These are phyloP conservation scores for Streptopelia turtur DNA, from an alignment of 2,797 vertebrate genomes.

Conservation along the genomic window DNA sequence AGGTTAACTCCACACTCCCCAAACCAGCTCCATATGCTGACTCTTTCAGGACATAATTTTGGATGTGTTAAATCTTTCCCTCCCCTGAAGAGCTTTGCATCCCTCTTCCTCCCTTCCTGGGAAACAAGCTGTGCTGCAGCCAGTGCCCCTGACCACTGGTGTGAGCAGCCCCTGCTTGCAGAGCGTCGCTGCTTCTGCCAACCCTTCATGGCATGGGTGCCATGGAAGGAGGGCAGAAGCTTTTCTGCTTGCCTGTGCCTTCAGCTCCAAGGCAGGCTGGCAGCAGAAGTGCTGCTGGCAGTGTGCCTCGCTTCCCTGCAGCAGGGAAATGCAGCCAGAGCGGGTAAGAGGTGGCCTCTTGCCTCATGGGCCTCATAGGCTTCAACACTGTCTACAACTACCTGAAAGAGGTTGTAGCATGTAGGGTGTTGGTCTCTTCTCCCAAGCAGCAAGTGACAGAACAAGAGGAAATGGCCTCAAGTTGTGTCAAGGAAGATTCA, in stretches of 20 bases:
- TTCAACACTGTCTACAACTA: too few species aligned
- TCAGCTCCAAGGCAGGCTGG: neutral
- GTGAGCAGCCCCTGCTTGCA: neutral
- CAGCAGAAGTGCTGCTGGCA: too few species aligned
- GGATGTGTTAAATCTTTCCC: neutral
- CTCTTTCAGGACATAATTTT: neutral
- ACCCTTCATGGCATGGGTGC: accelerated
- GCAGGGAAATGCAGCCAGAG: accelerated
- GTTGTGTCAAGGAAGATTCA: too few species aligned
- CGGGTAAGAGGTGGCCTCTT: neutral
- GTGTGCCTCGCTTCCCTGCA: accelerated
- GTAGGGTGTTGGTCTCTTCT: too few species aligned
- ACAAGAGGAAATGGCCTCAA: too few species aligned
- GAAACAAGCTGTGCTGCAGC: neutral
- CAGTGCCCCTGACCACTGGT: accelerated
- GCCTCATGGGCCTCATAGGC: neutral
- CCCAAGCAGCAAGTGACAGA: too few species aligned
- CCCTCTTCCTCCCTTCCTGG: neutral
- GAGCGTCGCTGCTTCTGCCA: neutral
- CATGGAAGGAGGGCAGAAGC: neutral
- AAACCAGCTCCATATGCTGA: neutral
- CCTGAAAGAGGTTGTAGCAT: too few species aligned
- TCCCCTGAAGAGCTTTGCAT: neutral
- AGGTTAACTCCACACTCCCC: neutral
- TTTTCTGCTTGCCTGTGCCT: neutral